Conservation (phyloP, 2,113 vertebrate genomes). For the Brachyhypopomus gauderio region DNA sequence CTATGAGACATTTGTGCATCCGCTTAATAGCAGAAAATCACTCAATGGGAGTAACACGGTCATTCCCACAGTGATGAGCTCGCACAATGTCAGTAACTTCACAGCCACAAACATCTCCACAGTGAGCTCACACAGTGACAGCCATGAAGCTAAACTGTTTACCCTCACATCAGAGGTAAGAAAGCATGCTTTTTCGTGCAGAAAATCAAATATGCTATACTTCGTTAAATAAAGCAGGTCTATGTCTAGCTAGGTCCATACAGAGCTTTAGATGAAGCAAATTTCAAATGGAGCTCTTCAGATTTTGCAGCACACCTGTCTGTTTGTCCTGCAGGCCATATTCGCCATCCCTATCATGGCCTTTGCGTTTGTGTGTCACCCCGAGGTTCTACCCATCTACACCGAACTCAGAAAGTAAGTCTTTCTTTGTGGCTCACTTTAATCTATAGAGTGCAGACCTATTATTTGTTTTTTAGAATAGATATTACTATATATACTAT, state of each 20-base stretch:
- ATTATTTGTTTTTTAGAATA: too few species aligned
- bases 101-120: too few species aligned
- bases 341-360: slow-evolving; percentile 81
- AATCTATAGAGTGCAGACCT: too few species aligned
- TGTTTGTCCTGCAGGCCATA: slow-evolving; percentile 70
- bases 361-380: slow-evolving; percentile 85
- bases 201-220: neutral
- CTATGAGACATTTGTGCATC: slow-evolving; percentile 81
- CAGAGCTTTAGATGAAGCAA: too few species aligned
- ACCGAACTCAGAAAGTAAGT: slow-evolving; percentile 80
- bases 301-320: too few species aligned
- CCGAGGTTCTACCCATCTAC: slow-evolving; percentile 85
- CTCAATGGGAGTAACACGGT: too few species aligned
- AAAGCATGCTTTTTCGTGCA: neutral
- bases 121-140: slow-evolving; percentile 24
- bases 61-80: too few species aligned
- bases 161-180: slow-evolving; percentile 79
- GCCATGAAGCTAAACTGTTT: slow-evolving; percentile 70
- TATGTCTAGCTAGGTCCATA: too few species aligned
- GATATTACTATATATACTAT: neutral
- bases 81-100: too few species aligned
- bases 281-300: too few species aligned
- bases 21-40: neutral
- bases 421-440: neutral
- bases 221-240: too few species aligned